Evolutionary conservation across 2,888 invertebrate genomes (phyloP), one percentile per base, ranked within the genome.

Genomic region (Leptinotarsa tumamoca): DNA sequence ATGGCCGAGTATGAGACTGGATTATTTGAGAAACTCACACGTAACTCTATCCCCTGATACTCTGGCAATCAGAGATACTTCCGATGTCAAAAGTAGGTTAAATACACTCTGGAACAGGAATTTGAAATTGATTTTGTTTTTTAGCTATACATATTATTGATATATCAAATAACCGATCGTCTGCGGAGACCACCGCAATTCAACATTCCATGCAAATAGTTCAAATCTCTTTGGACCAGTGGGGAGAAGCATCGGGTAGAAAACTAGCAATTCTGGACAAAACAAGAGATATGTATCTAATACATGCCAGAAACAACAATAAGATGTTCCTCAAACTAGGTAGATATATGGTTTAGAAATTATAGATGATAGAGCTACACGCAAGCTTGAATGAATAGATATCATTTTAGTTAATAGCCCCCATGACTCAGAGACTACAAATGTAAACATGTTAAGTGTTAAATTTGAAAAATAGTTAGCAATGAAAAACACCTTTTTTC

Each of bases 41-140:
- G 91, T 98, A 17, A 94, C 96, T 0, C 88, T 99, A 56, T 96
- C 96, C 27, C 92, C 95, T 58, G 98, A 99, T 87, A 93, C 95
- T 2, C 89, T 99, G 18, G 96, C 95, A 67, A 92, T 97, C 63
- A 90, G 97, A 54, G 97, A 98, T 89, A 94, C 95, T 82, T 90
- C 91, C 17, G 97, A 98, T 88, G 91, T 93, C 74, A 96, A 96
- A 90, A 87, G 96, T 95, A 89, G 85, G 77, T 78, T 49, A 54
- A 15, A n/a, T 13, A n/a, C 33, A 17, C n/a, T 23, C n/a, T 43
- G 10, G 5, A 71, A 21, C 33, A 61, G 14, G 2, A 10, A 14
- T 21, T 4, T n/a, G 1, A 7, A 21, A 21, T 54, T 2, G 13
- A 56, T 27, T 4, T 4, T 23, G 69, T 58, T 56, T 87, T 90